Percentiles rank a stretch among this genome's conserved stretches.
phyloP scores from a whole-genome alignment of 2,888 invertebrate species.

The Ophion costatus region DNA sequence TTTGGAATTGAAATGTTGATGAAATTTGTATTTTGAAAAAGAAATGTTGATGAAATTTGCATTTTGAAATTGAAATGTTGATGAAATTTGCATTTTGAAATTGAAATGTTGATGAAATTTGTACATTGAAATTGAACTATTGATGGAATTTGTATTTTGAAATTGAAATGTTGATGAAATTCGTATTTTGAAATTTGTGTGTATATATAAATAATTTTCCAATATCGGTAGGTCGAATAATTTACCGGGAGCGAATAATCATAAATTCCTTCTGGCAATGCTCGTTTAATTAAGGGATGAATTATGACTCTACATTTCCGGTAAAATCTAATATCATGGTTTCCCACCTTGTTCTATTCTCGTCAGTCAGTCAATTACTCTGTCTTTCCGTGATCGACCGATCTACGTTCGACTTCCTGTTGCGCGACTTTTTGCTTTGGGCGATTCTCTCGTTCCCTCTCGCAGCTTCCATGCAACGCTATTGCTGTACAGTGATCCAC shows the following conservation, averaged over 20 bases:
- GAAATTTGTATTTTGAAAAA: too few species aligned
- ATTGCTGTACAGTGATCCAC: slow-evolving; percentile 37
- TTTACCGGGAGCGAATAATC: not conserved
- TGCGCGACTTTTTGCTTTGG: slow-evolving; percentile 33
- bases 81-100: too few species aligned
- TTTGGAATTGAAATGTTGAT: too few species aligned
- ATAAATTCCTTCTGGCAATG: not conserved
- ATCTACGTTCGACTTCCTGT: slow-evolving; percentile 43
- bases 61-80: too few species aligned
- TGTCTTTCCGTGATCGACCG: slow-evolving; percentile 21
- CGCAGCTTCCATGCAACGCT: slow-evolving; percentile 1
- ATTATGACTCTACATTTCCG: slow-evolving; percentile 12
- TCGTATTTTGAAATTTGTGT: not conserved
- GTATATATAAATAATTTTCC: too few species aligned
- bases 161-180: not conserved
- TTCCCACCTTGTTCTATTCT: slow-evolving; percentile 14
- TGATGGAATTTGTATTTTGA: too few species aligned
- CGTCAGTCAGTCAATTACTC: slow-evolving; percentile 1
- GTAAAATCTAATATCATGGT: slow-evolving; percentile 14
- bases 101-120: too few species aligned
- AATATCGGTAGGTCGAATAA: not conserved
- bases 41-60: too few species aligned
- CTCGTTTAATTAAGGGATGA: not conserved
- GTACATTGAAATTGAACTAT: too few species aligned
- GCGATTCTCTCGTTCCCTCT: slow-evolving; percentile 18